Percentiles rank a stretch among this genome's conserved stretches.
Conservation (phyloP, 2,113 vertebrate species). For the Piaya cayana region DNA sequence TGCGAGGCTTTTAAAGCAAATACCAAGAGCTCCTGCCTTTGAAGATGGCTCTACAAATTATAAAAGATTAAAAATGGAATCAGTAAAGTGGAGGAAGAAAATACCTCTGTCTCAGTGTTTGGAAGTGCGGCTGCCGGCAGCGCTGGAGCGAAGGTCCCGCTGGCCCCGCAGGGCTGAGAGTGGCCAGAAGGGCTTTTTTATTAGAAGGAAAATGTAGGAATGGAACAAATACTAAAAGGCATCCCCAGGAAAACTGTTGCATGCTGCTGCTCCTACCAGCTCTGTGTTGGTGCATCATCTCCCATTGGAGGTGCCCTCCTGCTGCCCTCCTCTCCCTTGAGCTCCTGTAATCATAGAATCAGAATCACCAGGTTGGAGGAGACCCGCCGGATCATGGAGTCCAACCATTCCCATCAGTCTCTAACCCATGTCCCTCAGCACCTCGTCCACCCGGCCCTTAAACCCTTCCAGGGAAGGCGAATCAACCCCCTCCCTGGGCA, state of each 20-base stretch:
- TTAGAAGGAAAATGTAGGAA: background rate
- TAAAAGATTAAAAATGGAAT: constrained; percentile 14
- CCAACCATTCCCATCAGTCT: no score
- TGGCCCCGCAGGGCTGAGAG: rapidly evolving
- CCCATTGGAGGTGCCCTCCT: background rate
- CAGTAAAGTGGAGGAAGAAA: rapidly evolving
- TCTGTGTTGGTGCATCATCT: rapidly evolving
- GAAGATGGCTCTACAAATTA: background rate
- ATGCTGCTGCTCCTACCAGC: background rate
- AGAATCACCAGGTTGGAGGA: no score
- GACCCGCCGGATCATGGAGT: no score
- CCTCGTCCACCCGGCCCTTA: no score
- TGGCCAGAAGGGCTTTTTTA: rapidly evolving
- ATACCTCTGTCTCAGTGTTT: background rate
- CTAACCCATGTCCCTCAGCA: no score
- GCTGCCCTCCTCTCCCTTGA: rapidly evolving
- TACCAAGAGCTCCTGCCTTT: background rate
- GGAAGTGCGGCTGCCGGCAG: rapidly evolving
- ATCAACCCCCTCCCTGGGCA: no score
- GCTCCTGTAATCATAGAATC: no score
- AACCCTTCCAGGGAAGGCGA: no score
- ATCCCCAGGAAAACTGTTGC: background rate
- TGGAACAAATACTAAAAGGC: background rate
- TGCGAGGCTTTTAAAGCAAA: rapidly evolving
- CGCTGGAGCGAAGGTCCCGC: rapidly evolving